Evolutionary conservation across 1,140 invertebrate genomes (phyloP), one percentile per base, ranked within the genome.

Genomic region (Neodiprion fabricii): DNA sequence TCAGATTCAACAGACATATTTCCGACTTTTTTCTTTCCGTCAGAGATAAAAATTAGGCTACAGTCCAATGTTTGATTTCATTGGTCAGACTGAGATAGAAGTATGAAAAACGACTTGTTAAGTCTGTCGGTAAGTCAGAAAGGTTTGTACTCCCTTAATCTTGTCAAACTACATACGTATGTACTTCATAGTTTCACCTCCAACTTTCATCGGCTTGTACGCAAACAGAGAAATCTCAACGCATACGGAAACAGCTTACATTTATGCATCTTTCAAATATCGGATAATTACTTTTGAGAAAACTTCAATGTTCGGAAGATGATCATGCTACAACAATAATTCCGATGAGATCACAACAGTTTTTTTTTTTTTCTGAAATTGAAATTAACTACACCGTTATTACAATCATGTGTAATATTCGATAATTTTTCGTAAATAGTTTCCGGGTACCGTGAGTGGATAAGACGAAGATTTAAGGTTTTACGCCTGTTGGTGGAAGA

Each of bases 221-320:
- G 53, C 53, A 61, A 61, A 61, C 53, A 61, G 53, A 61, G 53
- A 61, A 61, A 61, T 61, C 53, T 61, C n/a, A 61, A 61, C 53
- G 53, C n/a, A 17, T 61, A 61, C 11, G n/a, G 28, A 40, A 4
- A 40, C 28, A 40, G 28, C 28, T 40, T 40, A 40, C 28, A 40
- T 40, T 40, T 40, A 40, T 40, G 28, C 28, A 40, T 40, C 53
- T 61, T 61, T 61, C n/a, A 17, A 9, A 17, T 11, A 61, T 61
- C n/a, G 53, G 53, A 3, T 61, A 14, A 61, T 61, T 40, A 40
- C 28, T 40, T 2, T 40, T 40, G 1, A 21, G 28, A 40, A 40
- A 40, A 40, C 2, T 40, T 40, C 28, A 40, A 40, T 40, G 5
- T 40, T 40, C 28, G 28, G 5, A 40, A 40, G 28, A 40, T 40